Conservation (phyloP, 2,888 invertebrate species). For the Carterocephalus palaemon region DNA sequence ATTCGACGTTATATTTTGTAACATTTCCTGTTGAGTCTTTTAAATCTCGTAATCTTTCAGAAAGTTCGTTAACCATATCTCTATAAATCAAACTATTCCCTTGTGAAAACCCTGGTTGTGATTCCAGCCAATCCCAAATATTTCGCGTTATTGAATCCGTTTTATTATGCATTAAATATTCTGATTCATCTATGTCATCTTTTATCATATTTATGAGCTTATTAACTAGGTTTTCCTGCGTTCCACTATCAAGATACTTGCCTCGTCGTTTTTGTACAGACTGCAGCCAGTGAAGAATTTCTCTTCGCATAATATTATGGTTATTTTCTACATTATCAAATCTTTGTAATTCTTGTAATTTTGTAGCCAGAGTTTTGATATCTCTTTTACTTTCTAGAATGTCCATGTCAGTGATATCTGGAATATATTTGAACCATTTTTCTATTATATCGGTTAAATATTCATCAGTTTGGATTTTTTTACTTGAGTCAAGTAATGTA, state of each 20-base stretch:
- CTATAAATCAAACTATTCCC: not conserved
- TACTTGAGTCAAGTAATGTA: not conserved
- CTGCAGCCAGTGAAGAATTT: conserved; percentile 10
- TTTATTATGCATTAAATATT: not conserved
- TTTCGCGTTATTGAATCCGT: conserved; percentile 2
- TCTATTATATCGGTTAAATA: not conserved
- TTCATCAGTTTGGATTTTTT: not conserved
- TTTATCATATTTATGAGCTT: conserved; percentile 12
- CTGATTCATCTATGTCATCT: not conserved
- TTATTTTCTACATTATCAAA: conserved; percentile 3
- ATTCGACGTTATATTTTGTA: conserved; percentile 28
- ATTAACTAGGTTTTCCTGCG: conserved; percentile 15
- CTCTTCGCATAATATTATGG: conserved; percentile 13
- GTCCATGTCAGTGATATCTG: not conserved
- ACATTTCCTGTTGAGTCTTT: conserved; percentile 26
- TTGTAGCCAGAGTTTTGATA: not conserved
- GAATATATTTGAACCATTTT: conserved; percentile 11
- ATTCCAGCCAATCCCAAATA: conserved; percentile 18
- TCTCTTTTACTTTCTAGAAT: conserved; percentile 2
- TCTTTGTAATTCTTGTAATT: conserved; percentile 8
- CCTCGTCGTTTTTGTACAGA: conserved; percentile 1
- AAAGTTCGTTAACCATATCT: conserved; percentile 13
- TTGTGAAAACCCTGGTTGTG: not conserved
- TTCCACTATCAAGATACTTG: conserved; percentile 1
- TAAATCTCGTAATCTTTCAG: conserved; percentile 31